Conservation (phyloP, 2,888 invertebrate species). For the Drosophila suboccidentalis region DNA sequence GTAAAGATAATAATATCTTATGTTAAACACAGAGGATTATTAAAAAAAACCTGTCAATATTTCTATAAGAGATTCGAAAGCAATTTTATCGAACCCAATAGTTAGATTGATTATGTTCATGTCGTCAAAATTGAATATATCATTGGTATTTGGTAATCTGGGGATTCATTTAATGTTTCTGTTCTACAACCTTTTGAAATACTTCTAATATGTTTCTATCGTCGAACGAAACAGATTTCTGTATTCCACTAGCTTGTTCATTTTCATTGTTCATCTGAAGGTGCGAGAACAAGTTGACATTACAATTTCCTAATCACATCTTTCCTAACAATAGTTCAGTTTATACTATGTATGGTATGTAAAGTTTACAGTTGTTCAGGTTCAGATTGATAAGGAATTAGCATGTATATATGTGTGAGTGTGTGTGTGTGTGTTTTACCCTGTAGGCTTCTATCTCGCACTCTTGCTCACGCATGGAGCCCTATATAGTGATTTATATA, state of each 20-base stretch:
- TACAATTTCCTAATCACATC: constrained; percentile 37
- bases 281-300: constrained; percentile 21
- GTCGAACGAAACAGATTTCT: neutral
- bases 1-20: constrained; percentile 18
- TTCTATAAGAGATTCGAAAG: constrained; percentile 11
- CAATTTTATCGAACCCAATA: neutral
- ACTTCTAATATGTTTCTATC: neutral
- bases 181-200: constrained; percentile 13
- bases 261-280: neutral
- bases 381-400: constrained; percentile 42
- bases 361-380: constrained; percentile 44
- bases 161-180: constrained; percentile 8
- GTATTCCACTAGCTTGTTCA: neutral
- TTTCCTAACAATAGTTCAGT: constrained; percentile 27
- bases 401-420: constrained; percentile 5
- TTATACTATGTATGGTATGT: constrained; percentile 33
- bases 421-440: constrained; percentile 39
- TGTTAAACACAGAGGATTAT: constrained; percentile 18
- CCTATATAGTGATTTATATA: constrained; percentile 47
- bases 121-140: constrained; percentile 8
- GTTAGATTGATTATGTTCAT: constrained; percentile 2
- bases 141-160: constrained; percentile 11
- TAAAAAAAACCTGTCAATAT: neutral
- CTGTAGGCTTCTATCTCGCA: constrained; percentile 44
- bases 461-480: constrained; percentile 47